Evolutionary conservation across 2,888 invertebrate genomes (phyloP).

Genomic region (Acrobeloides nanus): DNA sequence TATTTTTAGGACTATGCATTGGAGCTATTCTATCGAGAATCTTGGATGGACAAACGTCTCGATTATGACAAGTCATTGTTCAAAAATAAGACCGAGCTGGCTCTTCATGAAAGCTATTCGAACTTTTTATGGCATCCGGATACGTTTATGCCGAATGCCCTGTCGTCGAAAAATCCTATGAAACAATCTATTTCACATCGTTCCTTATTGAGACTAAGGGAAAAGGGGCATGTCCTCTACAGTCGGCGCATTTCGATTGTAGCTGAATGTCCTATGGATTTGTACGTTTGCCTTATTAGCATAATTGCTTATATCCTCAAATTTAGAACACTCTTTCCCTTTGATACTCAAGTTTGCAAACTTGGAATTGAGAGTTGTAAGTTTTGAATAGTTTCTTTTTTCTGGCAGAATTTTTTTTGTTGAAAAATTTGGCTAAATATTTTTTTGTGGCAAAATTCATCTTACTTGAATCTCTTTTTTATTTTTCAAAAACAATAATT

Average conservation of each 20-base stretch:
- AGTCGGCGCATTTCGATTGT: slow-evolving; percentile 42
- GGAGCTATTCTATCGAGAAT: slow-evolving; percentile 49
- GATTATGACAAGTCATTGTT: slow-evolving; percentile 36
- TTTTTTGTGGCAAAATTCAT: too few species aligned
- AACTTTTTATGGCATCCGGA: slow-evolving; percentile 45
- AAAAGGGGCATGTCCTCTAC: slow-evolving; percentile 38
- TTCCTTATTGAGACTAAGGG: slow-evolving; percentile 37
- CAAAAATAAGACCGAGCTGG: slow-evolving; percentile 45
- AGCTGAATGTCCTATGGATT: slow-evolving; percentile 43
- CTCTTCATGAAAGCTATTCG: slow-evolving; percentile 49
- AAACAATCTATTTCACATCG: slow-evolving; percentile 49
- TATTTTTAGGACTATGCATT: slow-evolving; percentile 41
- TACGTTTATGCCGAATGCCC: slow-evolving; percentile 42
- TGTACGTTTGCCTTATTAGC: slow-evolving; percentile 17
- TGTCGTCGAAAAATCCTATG: slow-evolving; percentile 49
- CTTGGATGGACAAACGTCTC: slow-evolving; percentile 44
- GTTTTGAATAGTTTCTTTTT: too few species aligned
- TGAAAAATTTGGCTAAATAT: not conserved
- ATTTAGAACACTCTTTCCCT: slow-evolving; percentile 33
- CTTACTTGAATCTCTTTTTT: too few species aligned
- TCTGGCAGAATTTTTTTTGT: not conserved
- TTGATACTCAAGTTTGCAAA: slow-evolving; percentile 50
- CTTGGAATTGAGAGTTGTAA: slow-evolving; percentile 50
- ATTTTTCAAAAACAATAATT: too few species aligned
- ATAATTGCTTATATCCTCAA: not conserved